A percentile compares a stretch with the other conserved stretches of the same genome.
Conservation (phyloP, 2,797 vertebrate genomes). For the Muscicapa striata region DNA sequence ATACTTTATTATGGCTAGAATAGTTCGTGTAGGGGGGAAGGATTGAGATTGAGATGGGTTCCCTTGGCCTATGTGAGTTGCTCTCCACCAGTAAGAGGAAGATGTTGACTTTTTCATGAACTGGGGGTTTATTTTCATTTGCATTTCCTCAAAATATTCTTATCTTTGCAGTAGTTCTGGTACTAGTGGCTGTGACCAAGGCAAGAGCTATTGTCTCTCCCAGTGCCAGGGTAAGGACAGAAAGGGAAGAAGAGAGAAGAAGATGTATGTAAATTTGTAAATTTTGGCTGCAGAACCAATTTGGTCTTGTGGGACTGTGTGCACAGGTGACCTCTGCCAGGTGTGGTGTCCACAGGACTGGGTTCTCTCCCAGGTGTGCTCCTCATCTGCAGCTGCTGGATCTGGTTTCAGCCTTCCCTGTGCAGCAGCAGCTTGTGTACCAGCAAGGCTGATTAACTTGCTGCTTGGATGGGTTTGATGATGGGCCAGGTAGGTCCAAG, state of each 20-base stretch:
- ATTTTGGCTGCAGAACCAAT: not conserved
- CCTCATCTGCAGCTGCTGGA: not conserved
- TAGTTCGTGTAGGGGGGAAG: not conserved
- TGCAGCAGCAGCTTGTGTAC: not conserved
- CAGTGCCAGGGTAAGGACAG: not conserved
- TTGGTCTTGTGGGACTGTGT: not conserved
- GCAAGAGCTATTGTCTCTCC: not conserved
- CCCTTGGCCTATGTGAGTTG: not conserved
- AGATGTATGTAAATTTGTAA: not conserved
- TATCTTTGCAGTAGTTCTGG: not conserved
- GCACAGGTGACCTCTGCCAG: not conserved
- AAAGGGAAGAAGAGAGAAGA: not conserved
- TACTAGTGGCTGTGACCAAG: not conserved
- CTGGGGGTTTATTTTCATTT: not conserved
- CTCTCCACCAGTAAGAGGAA: not conserved
- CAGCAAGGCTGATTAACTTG: not conserved
- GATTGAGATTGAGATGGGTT: not conserved
- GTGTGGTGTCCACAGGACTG: not conserved
- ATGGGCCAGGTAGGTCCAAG: fast-evolving
- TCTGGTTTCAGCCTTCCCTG: too few relatives aligned
- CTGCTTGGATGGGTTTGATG: not conserved
- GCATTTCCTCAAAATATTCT: not conserved
- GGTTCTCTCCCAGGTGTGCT: not conserved
- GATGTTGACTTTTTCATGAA: not conserved
- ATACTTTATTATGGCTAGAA: not conserved